phyloP scores from a whole-genome alignment of 2,797 vertebrate species.

The Eospalax fontanierii region DNA sequence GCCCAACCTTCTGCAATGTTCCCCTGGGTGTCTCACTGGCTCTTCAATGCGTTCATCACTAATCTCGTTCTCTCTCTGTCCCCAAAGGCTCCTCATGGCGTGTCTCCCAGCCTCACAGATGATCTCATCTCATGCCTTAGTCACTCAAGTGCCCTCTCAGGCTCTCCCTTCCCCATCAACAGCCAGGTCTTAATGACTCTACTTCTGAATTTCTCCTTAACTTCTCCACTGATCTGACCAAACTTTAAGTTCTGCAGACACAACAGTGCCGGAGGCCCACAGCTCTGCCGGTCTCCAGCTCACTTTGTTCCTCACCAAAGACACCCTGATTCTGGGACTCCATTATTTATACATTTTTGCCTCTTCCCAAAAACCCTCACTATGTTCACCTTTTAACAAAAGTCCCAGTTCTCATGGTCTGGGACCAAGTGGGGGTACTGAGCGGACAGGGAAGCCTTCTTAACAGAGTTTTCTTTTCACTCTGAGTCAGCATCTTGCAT shows the following conservation, averaged over 20 bases:
- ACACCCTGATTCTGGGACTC: not conserved
- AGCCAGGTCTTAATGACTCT: too few relatives aligned
- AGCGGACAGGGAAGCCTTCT: not conserved
- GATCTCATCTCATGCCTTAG: too few relatives aligned
- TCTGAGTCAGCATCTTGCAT: not conserved
- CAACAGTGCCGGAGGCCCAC: not conserved
- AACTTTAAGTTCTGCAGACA: too few relatives aligned
- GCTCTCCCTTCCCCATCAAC: too few relatives aligned
- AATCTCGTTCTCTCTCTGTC: too few relatives aligned
- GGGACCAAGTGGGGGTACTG: not conserved
- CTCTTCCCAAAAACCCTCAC: too few relatives aligned
- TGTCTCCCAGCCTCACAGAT: too few relatives aligned
- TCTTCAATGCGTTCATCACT: not conserved
- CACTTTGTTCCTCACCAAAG: not conserved
- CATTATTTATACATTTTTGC: not conserved
- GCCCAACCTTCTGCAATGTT: constrained; percentile 19
- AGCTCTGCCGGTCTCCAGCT: not conserved
- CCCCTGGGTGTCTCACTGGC: not conserved
- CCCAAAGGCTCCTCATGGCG: too few relatives aligned
- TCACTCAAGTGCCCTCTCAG: too few relatives aligned
- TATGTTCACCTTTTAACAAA: not conserved
- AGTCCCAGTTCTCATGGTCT: not conserved
- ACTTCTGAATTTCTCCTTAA: too few relatives aligned
- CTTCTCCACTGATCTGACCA: too few relatives aligned
- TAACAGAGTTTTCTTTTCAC: constrained; percentile 37